Base-by-base conservation (phyloP, 1,140 invertebrate species). In the Mylabris phalerata region DNA sequence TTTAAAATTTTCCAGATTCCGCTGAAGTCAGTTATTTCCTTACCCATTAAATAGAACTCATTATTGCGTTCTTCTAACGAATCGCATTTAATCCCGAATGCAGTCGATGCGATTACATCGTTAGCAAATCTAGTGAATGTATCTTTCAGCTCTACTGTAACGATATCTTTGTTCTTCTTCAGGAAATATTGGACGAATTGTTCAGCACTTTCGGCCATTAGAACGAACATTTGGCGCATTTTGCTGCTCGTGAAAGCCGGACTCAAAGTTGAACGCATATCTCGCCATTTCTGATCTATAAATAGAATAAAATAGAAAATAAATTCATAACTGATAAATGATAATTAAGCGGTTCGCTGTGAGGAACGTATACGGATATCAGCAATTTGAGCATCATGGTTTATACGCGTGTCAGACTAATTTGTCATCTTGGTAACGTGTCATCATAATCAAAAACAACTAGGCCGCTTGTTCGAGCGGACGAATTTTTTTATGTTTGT, bases 191-290 rank as follows among this genome's bases (percentile, higher is more conserved):
- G 40, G 3, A 62, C 55, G 47, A 74, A 74, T 4, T 69, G 59
- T 42, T 62, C 57, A 2, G 68, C 60, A 45, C 64, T 65, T 27
- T 73, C 67, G 2, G 45, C 46, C 3, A 75, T 70, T 9, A 75
- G 51, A 42, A 62, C 19, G 45, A 73, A 75, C 65, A 75, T 68
- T n/a, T 60, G 50, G 51, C 66, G 69, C 69, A 77, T 74, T 65
- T 75, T 77, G 13, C 62, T 67, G 4, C 72, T 61, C 4, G 75
- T 78, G 52, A 76, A 78, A 9, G 73, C 64, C 13, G 75, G 75
- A 32, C 64, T 72, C 5, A 78, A 39, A 1, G 69, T 69, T 26
- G 61, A 57, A 44, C 77, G 64, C 52, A 76, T 62, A 47, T 73
- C 67, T 42, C 69, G 67, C 75, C 76, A 78, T 45, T 71, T 64